Conservation (phyloP, 2,113 vertebrate genomes). For the Melanostigma gelatinosum region DNA sequence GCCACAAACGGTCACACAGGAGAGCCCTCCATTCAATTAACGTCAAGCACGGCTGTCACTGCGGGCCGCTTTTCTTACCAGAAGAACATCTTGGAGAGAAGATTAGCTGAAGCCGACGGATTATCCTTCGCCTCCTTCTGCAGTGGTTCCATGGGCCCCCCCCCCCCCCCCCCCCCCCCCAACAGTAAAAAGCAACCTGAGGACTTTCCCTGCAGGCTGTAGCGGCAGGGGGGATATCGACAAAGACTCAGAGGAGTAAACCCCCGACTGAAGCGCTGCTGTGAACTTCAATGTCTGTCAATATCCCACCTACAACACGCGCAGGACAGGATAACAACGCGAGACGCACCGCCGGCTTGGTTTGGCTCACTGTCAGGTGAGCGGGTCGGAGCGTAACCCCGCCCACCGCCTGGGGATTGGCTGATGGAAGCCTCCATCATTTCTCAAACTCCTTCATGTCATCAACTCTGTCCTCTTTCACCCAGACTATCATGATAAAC, state of each 20-base stretch:
- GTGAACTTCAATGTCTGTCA: constrained; percentile 2
- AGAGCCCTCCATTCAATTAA: constrained; percentile 42
- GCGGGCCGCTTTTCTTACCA: constrained; percentile 75
- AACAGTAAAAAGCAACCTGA: constrained; percentile 26
- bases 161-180: neutral
- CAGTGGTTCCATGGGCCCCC: constrained; percentile 70
- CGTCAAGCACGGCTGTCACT: constrained; percentile 66
- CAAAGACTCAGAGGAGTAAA: constrained; percentile 12
- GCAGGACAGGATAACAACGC: constrained; percentile 35
- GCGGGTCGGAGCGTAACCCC: neutral
- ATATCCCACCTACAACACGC: constrained; percentile 6
- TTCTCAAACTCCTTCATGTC: neutral
- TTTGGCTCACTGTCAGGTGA: constrained; percentile 13
- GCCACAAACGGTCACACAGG: constrained; percentile 38
- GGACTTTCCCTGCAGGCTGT: constrained; percentile 32
- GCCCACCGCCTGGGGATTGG: constrained; percentile 49
- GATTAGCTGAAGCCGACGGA: constrained; percentile 80
- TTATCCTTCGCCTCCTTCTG: constrained; percentile 75
- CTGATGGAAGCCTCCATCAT: constrained; percentile 14
- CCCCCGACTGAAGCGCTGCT: constrained; percentile 5
- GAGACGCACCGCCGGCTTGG: neutral
- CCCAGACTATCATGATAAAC: neutral
- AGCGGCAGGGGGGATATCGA: constrained; percentile 23
- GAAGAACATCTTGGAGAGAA: constrained; percentile 83
- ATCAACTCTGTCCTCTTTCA: neutral